These are phyloP conservation scores for Caracal caracal DNA, from an alignment of 2,113 vertebrate species.

Conservation along the genomic window DNA sequence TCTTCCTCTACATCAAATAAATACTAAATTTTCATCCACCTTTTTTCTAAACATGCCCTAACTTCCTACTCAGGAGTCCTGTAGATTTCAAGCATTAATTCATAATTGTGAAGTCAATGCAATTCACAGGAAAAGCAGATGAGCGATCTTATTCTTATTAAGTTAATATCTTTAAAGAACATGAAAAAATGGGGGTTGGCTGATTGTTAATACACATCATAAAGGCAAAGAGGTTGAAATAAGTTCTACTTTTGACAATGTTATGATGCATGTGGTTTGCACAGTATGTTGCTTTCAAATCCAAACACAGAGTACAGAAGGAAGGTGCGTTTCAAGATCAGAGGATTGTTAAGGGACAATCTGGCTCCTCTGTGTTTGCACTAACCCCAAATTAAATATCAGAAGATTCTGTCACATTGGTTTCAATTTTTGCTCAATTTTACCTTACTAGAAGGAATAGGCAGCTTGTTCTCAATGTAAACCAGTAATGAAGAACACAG, in stretches of 20 bases:
- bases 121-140: background rate
- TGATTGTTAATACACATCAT: background rate
- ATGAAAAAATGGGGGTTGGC: background rate
- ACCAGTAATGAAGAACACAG: background rate
- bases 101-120: background rate
- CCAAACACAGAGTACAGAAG: background rate
- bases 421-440: background rate
- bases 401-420: background rate
- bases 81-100: background rate
- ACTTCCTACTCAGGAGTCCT: background rate
- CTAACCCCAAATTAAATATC: background rate
- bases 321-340: background rate
- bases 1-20: background rate
- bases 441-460: background rate
- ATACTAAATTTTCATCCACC: background rate
- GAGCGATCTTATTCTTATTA: background rate
- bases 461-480: background rate
- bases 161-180: background rate
- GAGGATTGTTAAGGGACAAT: background rate
- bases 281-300: constrained; percentile 13
- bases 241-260: background rate
- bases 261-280: background rate
- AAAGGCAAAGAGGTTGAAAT: background rate
- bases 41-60: background rate
- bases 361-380: background rate